Percentiles rank a stretch among this genome's conserved stretches.
phyloP scores from a whole-genome alignment of 2,888 invertebrate genomes.

The Actias luna region DNA sequence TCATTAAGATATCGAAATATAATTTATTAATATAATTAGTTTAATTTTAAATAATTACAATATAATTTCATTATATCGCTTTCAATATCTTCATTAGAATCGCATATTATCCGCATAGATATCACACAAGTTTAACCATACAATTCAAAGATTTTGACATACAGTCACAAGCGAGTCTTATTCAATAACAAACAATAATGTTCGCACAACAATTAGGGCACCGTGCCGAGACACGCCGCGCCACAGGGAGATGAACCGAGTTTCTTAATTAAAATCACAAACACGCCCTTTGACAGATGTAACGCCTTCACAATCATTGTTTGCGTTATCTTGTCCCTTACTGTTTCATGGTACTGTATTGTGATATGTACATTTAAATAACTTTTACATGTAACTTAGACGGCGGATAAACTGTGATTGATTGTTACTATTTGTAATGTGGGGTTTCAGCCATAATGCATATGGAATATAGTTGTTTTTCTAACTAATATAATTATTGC shows the following conservation, averaged over 20 bases:
- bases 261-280: conserved; percentile 64
- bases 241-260: conserved; percentile 47
- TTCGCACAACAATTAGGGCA: conserved; percentile 28
- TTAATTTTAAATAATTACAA: background rate
- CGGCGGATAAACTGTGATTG: background rate
- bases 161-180: conserved; percentile 8
- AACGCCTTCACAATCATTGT: conserved; percentile 60
- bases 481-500: too few species aligned
- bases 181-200: conserved; percentile 10
- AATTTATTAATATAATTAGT: too few species aligned
- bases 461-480: background rate
- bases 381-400: background rate
- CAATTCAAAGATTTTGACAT: conserved; percentile 9
- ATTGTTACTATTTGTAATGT: background rate
- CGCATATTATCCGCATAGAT: background rate
- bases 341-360: conserved; percentile 12
- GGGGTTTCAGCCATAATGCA: background rate
- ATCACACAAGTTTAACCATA: conserved; percentile 3
- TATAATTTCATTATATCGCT: background rate
- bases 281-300: conserved; percentile 61
- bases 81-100: background rate
- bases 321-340: conserved; percentile 41
- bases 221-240: conserved; percentile 23
- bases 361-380: background rate
- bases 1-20: too few species aligned